Evolutionary conservation across 2,888 invertebrate genomes (phyloP), one percentile per base, ranked within the genome.

Genomic region (Amiota mariae): DNA sequence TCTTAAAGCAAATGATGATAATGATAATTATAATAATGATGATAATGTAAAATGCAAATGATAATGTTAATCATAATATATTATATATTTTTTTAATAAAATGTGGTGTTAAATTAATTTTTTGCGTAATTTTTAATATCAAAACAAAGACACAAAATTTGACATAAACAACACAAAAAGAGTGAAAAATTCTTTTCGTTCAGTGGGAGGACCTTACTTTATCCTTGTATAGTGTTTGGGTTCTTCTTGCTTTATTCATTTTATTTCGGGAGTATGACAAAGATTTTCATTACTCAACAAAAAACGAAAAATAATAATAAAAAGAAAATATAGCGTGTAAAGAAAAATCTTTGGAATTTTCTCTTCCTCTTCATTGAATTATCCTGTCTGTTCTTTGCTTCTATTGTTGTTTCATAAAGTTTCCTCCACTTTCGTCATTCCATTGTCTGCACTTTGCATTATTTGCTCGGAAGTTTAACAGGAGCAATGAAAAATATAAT

Each of bases 51-150:
- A 24, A 24, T 24, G 24, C 24, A 2, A 24, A 24, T 24, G 24
- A 24, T 24, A 24, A 24, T 24, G 24, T 24, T 24, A 24, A 24
- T 24, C 24, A 24, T 24, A 24, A 24, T 75, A 73, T n/a, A n/a
- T n/a, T n/a, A n/a, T n/a, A n/a, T n/a, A n/a, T n/a, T n/a, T n/a
- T n/a, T n/a, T n/a, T 24, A 24, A 24, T 75, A 73, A 75, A 79
- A 80, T 80, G 80, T 78, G 75, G 73, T 73, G 75, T 77, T 79
- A 76, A 84, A 83, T 85, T 78, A 85, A 83, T 79, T 76, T 80
- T 72, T 56, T 72, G 77, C 80, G 79, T 76, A 81, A 82, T 84
- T 84, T 73, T 67, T 48, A 64, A 46, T 47, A 64, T 13, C 12
- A 47, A n/a, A 46, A 36, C 61, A 61, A 46, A 36, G 8, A 36